Evolutionary conservation across 1,140 invertebrate genomes (phyloP), one percentile per base, ranked within the genome.

Genomic region (Papilio polyxenes): DNA sequence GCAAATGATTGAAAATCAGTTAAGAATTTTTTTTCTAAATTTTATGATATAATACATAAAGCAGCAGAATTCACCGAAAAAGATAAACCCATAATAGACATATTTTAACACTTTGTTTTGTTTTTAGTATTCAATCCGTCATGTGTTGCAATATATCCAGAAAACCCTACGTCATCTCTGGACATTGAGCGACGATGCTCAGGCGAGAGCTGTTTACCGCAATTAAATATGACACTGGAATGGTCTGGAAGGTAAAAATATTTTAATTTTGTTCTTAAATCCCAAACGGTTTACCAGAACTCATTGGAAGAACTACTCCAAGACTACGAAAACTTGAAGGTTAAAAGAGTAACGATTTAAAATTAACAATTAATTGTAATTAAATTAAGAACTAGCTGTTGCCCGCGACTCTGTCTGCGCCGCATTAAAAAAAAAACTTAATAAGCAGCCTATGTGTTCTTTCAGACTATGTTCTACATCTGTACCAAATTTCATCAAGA

Each of bases 181-280:
- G 82, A 81, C 5, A 82, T 90, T 6, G 59, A 72, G 17, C 81
- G 89, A 5, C 82, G 80, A 0, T 90, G 89, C 59, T 85, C 83
- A n/a, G 85, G 80, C 0, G 72, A 85, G 5, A 86, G 86, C 11
- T 90, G 89, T 20, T 81, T 83, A 69, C 87, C 89, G 1, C 80
- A 85, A 9, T 75, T 90, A 13, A 83, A 84, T n/a, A 81, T 85
- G 65, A 23, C 51, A 2, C 75, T 87, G 1, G 31, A 20, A 9
- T 88, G 87, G 87, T 84, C 81, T 44, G 87, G 85, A 74, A 80
- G 80, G 87, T 86, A 83, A 83, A 65, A 53, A 13, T 40, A 8
- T 13, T 8, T 9, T 69, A 48, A 23, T 65, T 81, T 31, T 65
- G n/a, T 56, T 77, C 13, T 37, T 3, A 77, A 56, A 31, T 37